Evolutionary conservation across 2,888 invertebrate species (phyloP), one percentile per base, ranked within the genome.

Genomic region (Eupithecia pulchellata): DNA sequence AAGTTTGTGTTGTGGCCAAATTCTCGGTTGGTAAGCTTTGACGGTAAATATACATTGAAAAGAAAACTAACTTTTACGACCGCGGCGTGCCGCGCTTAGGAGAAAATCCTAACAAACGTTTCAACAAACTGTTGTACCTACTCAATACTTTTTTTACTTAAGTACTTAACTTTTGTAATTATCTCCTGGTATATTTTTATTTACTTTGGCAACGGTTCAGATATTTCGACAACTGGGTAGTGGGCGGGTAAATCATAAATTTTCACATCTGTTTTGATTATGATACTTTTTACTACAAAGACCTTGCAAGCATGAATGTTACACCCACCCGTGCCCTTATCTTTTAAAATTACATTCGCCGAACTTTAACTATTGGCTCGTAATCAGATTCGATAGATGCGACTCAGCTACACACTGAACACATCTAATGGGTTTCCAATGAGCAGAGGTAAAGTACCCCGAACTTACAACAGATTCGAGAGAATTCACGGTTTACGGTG

Each of bases 1-100:
- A 62, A 42, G 58, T 60, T 39, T 71, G 47, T 14, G 42, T 58
- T 65, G 52, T 67, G 60, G 29, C n/a, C 60, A n/a, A 60, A 32
- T 57, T 42, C n/a, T n/a, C n/a, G n/a, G 29, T 57, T 9, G 17
- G 30, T 25, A 36, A 61, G 61, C 34, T 61, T 29, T 30, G 29
- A 13, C 4, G 17, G n/a, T 82, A 84, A 80, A 83, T 81, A 82
- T 68, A 66, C 70, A 63, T n/a, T 39, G 39, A 36, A 27, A 39
- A 32, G 20, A 25, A 61, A 61, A 61, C 20, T 29, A 57, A 57
- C 29, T 57, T 57, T 57, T 57, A 29, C 29, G 27, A 57, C 27
- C 57, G 29, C 57, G 39, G 25, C 25, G 25, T 52, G 29, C 57
- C 57, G 57, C 14, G 11, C 13, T 29, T 6, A 14, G 27, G 17